These are phyloP conservation scores for Acanthisitta chloris DNA, from an alignment of 2,113 vertebrate species.

Conservation along the genomic window DNA sequence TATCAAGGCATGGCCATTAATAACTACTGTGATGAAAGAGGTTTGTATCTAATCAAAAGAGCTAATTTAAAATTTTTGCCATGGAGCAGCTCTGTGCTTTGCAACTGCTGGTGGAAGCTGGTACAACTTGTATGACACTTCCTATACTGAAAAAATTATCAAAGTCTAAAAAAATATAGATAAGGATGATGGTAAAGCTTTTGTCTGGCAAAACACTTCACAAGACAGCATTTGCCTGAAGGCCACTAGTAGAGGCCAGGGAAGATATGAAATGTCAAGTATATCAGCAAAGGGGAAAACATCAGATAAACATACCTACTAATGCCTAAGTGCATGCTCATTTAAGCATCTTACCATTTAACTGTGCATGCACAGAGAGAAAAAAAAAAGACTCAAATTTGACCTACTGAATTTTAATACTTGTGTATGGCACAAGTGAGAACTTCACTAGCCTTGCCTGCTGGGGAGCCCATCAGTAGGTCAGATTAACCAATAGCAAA, in stretches of 20 bases:
- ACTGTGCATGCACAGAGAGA: background rate
- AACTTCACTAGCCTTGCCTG: background rate
- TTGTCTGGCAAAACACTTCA: background rate
- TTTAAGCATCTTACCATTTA: background rate
- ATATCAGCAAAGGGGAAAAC: background rate
- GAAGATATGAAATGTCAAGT: background rate
- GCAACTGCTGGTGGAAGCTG: background rate
- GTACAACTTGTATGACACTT: background rate
- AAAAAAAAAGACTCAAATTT: background rate
- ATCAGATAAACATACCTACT: background rate
- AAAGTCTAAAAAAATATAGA: background rate
- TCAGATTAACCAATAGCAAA: background rate
- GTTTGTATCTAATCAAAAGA: background rate
- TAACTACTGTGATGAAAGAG: background rate
- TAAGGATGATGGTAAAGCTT: background rate
- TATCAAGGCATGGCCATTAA: background rate
- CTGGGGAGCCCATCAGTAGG: background rate
- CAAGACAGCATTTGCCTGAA: background rate
- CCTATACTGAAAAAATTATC: background rate
- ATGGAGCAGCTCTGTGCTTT: rapidly evolving
- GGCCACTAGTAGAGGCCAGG: background rate
- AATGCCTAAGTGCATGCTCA: background rate
- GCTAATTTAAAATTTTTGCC: background rate
- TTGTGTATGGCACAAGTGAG: background rate
- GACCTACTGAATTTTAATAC: background rate